phyloP scores from a whole-genome alignment of 2,888 invertebrate genomes.

The Drosophila rubida region DNA sequence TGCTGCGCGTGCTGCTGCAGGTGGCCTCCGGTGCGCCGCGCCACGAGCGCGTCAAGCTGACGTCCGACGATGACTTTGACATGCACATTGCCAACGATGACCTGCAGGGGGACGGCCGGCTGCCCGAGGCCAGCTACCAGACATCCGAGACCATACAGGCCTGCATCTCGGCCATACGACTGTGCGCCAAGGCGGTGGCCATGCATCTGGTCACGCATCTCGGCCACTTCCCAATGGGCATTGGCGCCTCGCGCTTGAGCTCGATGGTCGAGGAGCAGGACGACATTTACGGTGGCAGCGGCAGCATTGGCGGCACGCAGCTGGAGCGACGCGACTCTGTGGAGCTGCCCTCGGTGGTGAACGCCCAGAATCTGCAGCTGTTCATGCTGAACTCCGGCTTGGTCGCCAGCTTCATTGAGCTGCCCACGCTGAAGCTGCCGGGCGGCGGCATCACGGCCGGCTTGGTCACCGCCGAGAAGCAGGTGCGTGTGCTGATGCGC shows the following conservation, averaged over 20 bases:
- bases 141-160: slow-evolving; percentile 85
- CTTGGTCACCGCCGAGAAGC: slow-evolving; percentile 91
- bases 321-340: slow-evolving; percentile 81
- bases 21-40: slow-evolving; percentile 82
- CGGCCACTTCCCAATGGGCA: slow-evolving; percentile 97
- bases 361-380: slow-evolving; percentile 93
- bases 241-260: slow-evolving; percentile 94
- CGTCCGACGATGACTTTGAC: slow-evolving; percentile 84
- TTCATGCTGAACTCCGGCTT: slow-evolving; percentile 93
- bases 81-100: slow-evolving; percentile 84
- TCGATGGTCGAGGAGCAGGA: slow-evolving; percentile 97
- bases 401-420: slow-evolving; percentile 94
- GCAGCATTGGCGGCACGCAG: slow-evolving; percentile 40
- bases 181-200: slow-evolving; percentile 87
- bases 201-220: slow-evolving; percentile 96
- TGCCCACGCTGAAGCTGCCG: slow-evolving; percentile 93
- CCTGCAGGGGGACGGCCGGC: slow-evolving; percentile 78
- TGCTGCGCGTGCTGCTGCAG: slow-evolving; percentile 88
- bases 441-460: slow-evolving; percentile 92
- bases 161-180: slow-evolving; percentile 87
- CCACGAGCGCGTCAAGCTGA: slow-evolving; percentile 82
- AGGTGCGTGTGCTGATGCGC: slow-evolving; percentile 93
- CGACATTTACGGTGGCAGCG: slow-evolving; percentile 86
- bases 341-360: slow-evolving; percentile 93
- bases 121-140: slow-evolving; percentile 83